Conservation (phyloP, 2,113 vertebrate genomes). For the Plecotus auritus region DNA sequence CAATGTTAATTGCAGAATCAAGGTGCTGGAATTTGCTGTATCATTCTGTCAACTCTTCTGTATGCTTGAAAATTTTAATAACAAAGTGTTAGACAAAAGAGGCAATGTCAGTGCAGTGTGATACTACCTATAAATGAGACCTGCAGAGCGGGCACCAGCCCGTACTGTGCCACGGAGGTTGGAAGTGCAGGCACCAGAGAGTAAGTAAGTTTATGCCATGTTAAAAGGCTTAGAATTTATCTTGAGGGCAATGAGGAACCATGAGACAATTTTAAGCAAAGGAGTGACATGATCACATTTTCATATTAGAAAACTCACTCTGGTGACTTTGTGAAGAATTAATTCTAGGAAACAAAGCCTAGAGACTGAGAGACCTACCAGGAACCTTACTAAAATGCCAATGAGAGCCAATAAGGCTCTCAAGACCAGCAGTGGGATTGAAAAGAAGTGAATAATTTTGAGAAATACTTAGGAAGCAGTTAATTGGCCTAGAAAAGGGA, state of each 20-base stretch:
- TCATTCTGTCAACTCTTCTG: not conserved
- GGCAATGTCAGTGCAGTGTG: not conserved
- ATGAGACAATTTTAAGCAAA: not conserved
- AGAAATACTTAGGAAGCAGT: not conserved
- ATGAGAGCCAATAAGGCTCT: not conserved
- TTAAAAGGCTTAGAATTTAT: not conserved
- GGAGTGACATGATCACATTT: not conserved
- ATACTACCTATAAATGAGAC: not conserved
- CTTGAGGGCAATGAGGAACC: not conserved
- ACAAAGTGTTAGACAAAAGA: not conserved
- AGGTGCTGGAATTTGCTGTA: not conserved
- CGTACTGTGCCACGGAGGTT: accelerated
- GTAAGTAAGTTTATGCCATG: not conserved
- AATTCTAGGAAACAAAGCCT: not conserved
- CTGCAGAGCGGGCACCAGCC: not conserved
- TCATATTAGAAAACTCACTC: not conserved
- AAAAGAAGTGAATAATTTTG: not conserved
- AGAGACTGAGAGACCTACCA: not conserved
- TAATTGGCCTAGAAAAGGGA: not conserved
- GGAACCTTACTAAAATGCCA: not conserved
- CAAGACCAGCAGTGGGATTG: not conserved
- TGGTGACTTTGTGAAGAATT: not conserved
- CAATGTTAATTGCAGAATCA: not conserved
- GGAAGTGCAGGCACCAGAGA: not conserved
- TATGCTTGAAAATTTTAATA: not conserved